phyloP scores from a whole-genome alignment of 2,797 vertebrate genomes.

The Sphaeramia orbicularis region DNA sequence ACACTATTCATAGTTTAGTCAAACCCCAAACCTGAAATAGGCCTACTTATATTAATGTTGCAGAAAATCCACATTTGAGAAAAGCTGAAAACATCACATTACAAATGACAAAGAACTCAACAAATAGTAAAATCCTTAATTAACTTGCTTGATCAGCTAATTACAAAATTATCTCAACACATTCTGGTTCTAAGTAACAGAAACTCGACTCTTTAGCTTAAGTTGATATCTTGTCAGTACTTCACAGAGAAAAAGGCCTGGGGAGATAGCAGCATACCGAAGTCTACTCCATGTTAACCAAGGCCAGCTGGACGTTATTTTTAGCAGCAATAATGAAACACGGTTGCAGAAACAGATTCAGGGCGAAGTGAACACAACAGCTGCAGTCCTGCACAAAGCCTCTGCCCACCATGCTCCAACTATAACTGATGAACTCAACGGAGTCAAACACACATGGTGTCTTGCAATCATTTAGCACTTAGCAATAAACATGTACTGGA shows the following conservation, averaged over 20 bases:
- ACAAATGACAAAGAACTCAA: too few relatives aligned
- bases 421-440: slow-evolving; percentile 15
- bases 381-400: slow-evolving; percentile 58
- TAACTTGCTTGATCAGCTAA: too few relatives aligned
- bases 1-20: too few relatives aligned
- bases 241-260: slow-evolving; percentile 26
- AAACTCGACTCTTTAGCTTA: too few relatives aligned
- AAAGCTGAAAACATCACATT: not conserved
- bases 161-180: too few relatives aligned
- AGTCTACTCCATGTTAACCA: slow-evolving; percentile 57
- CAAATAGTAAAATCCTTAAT: too few relatives aligned
- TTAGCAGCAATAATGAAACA: slow-evolving; percentile 59
- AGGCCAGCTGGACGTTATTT: slow-evolving; percentile 82
- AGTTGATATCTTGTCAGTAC: not conserved
- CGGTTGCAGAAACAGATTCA: slow-evolving; percentile 28
- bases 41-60: too few relatives aligned
- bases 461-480: too few relatives aligned
- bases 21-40: not conserved
- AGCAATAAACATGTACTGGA: too few relatives aligned
- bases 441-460: slow-evolving; percentile 1
- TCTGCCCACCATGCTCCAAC: slow-evolving; percentile 4
- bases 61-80: not conserved
- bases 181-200: not conserved
- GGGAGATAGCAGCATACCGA: slow-evolving; percentile 46
- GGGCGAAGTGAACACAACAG: slow-evolving; percentile 50